Evolutionary conservation across 2,113 vertebrate genomes (phyloP).

Genomic region (Hyla sarda): DNA sequence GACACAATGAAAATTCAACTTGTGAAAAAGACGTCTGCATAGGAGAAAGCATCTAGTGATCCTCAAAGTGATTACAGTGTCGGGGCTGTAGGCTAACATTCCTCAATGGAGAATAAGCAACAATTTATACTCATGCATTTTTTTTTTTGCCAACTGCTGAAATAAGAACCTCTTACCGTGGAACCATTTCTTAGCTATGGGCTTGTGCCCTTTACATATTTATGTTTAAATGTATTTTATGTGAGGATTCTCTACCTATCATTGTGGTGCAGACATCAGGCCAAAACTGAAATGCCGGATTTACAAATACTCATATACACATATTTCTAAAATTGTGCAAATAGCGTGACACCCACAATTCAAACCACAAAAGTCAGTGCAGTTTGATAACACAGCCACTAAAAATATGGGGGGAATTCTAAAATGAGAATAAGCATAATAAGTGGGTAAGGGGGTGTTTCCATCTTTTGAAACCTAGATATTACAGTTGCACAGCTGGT

Average conservation of each 20-base stretch:
- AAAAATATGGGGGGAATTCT: neutral
- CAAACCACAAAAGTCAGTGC: neutral
- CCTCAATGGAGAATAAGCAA: neutral
- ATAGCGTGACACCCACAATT: neutral
- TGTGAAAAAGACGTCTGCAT: neutral
- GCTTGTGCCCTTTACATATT: neutral
- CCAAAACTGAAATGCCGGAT: neutral
- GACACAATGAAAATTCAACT: neutral
- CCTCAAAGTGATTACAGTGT: no score
- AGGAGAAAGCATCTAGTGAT: neutral
- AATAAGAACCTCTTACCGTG: neutral
- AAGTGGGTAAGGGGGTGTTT: neutral
- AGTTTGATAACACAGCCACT: neutral
- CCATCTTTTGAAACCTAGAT: neutral
- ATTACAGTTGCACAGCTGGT: conserved; percentile 62
- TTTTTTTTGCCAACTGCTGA: neutral
- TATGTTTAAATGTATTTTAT: neutral
- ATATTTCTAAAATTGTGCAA: neutral
- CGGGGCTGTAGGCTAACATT: neutral
- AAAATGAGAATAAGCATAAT: neutral
- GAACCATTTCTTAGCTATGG: neutral
- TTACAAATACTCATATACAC: neutral
- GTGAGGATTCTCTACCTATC: neutral
- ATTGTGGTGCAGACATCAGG: neutral
- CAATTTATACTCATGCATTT: neutral